Base-by-base conservation (phyloP, 2,797 vertebrate species). In the Acanthurus leucopareius region DNA sequence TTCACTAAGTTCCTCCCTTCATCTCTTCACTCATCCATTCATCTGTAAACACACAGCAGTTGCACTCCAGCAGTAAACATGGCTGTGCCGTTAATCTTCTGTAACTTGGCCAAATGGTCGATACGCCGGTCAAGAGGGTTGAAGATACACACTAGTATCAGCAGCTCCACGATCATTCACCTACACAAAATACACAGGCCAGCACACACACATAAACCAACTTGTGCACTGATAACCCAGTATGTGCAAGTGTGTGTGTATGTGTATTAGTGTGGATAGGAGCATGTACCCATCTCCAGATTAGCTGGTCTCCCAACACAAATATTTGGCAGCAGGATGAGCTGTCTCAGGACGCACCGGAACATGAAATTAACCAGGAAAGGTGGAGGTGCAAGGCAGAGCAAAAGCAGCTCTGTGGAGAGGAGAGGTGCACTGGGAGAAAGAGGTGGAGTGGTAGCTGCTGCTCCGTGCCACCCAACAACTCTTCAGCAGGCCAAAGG, bases 311-410 rank as follows among this genome's bases (percentile, higher is more conserved):
- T 77, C 84, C 77, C 86, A 94, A 92, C 91, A 93, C 93, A 95
- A 96, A 96, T 95, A 95, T 95, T 95, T 95, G 93, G 92, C 93
- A 85, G 82, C 73, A 74, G 88, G 91, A 94, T 94, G 93, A 95
- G 92, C 93, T 89, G 89, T 94, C 92, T 91, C 91, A 90, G 91
- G 89, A 94, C 48, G 91, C 95, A 95, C 79, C 92, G 51, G 93
- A 93, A 95, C 94, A 96, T 96, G 94, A 95, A 95, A 95, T 96
- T 94, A 95, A 91, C 74, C 89, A 72, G 89, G 71, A 89, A 82
- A 88, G 85, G 91, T 91, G 88, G 80, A 85, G 89, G 83, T 85
- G 84, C 73, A 65, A 66, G 25, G 83, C 59, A 10, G 74, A 79
- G 82, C 77, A 73, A 13, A 54, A 82, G 80, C 80, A 42, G 65